Percentiles rank a stretch among this genome's conserved stretches.
These are phyloP conservation scores for Colinus virginianus DNA, from an alignment of 2,113 vertebrate genomes.

Conservation along the genomic window DNA sequence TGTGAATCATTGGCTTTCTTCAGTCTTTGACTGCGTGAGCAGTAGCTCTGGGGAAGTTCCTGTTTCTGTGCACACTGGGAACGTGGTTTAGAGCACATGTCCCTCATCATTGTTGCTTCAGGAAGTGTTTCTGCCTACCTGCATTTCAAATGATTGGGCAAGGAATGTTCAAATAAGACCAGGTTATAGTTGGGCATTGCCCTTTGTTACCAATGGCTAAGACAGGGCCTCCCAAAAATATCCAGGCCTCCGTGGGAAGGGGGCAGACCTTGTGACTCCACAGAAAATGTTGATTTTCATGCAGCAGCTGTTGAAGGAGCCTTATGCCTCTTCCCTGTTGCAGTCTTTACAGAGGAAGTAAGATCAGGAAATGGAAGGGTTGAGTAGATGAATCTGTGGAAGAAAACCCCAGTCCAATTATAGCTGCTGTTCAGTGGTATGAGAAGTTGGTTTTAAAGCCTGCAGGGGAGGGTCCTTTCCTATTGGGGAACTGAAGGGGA, in stretches of 20 bases:
- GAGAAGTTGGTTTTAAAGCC: neutral
- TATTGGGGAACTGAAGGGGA: neutral
- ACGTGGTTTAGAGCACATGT: neutral
- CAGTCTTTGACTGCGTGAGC: neutral
- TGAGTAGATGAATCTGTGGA: slow-evolving; percentile 12
- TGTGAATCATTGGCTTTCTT: neutral
- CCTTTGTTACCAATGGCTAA: neutral
- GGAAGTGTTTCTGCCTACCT: neutral
- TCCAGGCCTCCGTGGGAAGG: neutral
- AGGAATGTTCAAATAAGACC: neutral
- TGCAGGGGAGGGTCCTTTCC: neutral
- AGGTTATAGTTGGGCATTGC: neutral
- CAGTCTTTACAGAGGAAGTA: neutral
- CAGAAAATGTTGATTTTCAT: neutral
- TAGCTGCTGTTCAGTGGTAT: neutral
- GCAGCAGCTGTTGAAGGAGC: slow-evolving; percentile 39
- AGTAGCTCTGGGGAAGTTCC: neutral
- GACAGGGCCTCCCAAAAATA: slow-evolving; percentile 5
- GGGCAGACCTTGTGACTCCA: slow-evolving; percentile 33
- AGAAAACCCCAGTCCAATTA: neutral
- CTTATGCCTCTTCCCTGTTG: slow-evolving; percentile 25
- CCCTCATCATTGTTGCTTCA: neutral
- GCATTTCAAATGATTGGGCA: neutral
- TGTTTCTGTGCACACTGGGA: neutral
- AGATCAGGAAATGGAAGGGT: slow-evolving; percentile 39